Evolutionary conservation across 2,888 invertebrate species (phyloP).

Genomic region (Tenthredo scrophulariae): DNA sequence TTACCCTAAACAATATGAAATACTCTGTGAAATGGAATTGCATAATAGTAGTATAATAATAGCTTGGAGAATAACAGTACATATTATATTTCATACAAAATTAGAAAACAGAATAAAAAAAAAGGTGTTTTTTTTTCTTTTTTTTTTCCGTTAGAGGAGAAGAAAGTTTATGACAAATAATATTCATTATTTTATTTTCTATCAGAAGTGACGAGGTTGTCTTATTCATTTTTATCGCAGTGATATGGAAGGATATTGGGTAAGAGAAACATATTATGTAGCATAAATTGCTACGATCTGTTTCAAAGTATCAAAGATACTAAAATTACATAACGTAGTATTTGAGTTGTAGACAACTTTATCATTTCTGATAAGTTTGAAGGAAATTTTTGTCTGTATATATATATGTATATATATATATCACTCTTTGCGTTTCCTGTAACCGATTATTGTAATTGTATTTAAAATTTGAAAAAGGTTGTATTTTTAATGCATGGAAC

Average conservation of each 20-base stretch:
- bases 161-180: conserved; percentile 39
- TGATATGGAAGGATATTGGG: conserved; percentile 12
- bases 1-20: conserved; percentile 33
- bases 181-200: conserved; percentile 13
- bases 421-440: conserved; percentile 2
- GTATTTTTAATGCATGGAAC: conserved; percentile 28
- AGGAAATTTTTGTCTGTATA: conserved; percentile 20
- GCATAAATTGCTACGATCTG: not conserved
- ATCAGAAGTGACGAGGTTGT: conserved; percentile 1
- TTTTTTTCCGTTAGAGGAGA: not conserved
- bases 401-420: conserved; percentile 25
- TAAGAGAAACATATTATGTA: not conserved
- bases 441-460: conserved; percentile 37
- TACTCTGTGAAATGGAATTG: conserved; percentile 59
- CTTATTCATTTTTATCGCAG: conserved; percentile 13
- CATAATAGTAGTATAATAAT: conserved; percentile 47
- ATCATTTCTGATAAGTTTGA: conserved; percentile 29
- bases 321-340: conserved; percentile 24
- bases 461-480: conserved; percentile 31
- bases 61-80: conserved; percentile 36
- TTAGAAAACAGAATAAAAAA: conserved; percentile 14
- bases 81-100: conserved; percentile 53
- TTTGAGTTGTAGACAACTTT: not conserved
- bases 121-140: not conserved
- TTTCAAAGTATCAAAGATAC: conserved; percentile 36